Evolutionary conservation across 2,113 vertebrate species (phyloP), one percentile per base, ranked within the genome.

Genomic region (Monarcha castaneiventris): DNA sequence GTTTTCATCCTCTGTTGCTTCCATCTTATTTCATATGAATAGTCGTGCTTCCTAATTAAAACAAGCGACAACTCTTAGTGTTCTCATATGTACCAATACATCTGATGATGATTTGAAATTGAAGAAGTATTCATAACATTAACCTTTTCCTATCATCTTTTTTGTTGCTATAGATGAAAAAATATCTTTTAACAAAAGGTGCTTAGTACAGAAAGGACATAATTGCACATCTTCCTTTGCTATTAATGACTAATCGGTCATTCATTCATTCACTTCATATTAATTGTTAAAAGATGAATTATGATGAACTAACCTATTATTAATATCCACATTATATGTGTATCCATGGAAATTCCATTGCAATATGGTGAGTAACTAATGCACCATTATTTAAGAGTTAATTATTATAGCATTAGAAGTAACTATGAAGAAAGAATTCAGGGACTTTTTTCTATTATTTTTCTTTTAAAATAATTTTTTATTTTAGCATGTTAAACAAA

Each of bases 221-320:
- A 87, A 95, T 58, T 79, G 33, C 41, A 88, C 52, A 75, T 74
- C 76, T 95, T 95, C 68, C 49, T 89, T 87, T 37, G 33, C 27
- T 95, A 94, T 95, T 92, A 94, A 94, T 92, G 80, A 73, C 56
- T 91, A 66, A 92, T 94, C 2, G 39, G 73, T 90, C 93, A 94
- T 52, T 96, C 77, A 35, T 86, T 95, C 81, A 84, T 76, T 94
- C 68, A 89, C 16, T 94, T 93, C 81, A 69, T 84, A 93, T 85
- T 96, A 95, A 94, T 94, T 95, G 87, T 78, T 96, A 89, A 90
- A 95, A 93, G 72, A 97, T 95, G 90, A 94, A 96, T 97, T 90
- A 94, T 76, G 44, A 86, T 89, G 92, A 97, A 90, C 87, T 84
- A 97, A 92, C 35, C 0, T 62, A 81, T 90, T 93, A 95, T 94